phyloP scores from a whole-genome alignment of 2,113 vertebrate genomes.

The Butorides virescens region DNA sequence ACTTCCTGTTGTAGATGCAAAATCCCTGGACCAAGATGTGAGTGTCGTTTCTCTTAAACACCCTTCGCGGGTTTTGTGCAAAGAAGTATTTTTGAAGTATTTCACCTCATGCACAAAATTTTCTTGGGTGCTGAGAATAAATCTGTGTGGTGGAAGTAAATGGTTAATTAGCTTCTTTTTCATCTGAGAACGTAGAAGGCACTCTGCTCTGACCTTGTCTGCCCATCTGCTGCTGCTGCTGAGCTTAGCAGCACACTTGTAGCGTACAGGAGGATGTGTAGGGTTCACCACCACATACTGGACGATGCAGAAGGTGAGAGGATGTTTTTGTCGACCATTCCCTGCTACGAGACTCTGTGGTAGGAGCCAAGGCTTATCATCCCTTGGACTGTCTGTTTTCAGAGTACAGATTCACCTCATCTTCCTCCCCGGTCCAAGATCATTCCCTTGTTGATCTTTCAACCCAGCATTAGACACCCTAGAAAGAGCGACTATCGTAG shows the following conservation, averaged over 20 bases:
- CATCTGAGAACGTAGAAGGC: background rate
- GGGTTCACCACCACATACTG: background rate
- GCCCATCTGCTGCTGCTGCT: background rate
- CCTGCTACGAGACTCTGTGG: background rate
- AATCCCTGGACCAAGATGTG: conserved; percentile 65
- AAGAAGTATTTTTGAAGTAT: background rate
- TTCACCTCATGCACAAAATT: background rate
- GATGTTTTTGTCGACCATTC: background rate
- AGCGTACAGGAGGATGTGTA: background rate
- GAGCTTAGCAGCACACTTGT: background rate
- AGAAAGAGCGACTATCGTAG: rapidly evolving
- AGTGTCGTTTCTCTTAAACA: background rate
- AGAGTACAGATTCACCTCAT: background rate
- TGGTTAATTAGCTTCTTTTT: background rate
- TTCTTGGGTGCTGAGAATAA: background rate
- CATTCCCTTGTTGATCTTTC: background rate
- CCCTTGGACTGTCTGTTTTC: background rate
- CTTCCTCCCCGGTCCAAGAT: background rate
- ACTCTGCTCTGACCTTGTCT: background rate
- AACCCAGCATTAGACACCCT: background rate
- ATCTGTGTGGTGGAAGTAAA: background rate
- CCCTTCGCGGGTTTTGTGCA: rapidly evolving
- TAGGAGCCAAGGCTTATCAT: background rate
- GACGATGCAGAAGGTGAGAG: background rate
- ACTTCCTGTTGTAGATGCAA: conserved; percentile 67